Evolutionary conservation across 64 coral and sea anemone genomes (phyloP).

Genomic region (Orbicella faveolata): DNA sequence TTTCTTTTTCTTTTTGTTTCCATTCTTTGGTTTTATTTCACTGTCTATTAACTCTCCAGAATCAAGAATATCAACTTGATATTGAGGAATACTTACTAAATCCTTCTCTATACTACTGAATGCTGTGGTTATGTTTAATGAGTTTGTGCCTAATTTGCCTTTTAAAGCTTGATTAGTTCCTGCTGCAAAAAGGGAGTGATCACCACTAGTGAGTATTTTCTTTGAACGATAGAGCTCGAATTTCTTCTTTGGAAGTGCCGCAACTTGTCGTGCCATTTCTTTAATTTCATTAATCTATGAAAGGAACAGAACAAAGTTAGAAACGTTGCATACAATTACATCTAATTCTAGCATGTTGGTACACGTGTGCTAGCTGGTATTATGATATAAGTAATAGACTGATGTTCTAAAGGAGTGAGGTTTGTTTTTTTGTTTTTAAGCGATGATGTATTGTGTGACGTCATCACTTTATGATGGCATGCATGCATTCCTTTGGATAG

Average conservation of each 20-base stretch:
- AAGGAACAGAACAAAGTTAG: neutral
- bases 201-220: conserved; percentile 68
- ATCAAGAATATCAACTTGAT: neutral
- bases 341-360: neutral
- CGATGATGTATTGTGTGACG: no score
- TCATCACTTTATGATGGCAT: no score
- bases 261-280: conserved; percentile 97
- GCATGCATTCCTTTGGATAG: no score
- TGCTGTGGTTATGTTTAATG: neutral
- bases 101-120: conserved; percentile 19
- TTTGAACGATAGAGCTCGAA: conserved; percentile 90
- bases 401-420: no score
- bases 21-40: neutral
- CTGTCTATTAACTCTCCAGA: neutral
- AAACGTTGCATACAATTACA: neutral
- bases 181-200: conserved; percentile 21
- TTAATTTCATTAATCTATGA: conserved; percentile 87
- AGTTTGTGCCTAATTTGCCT: conserved; percentile 25
- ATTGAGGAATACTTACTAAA: conserved; percentile 7
- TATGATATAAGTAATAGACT: no score
- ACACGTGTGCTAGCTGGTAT: no score
- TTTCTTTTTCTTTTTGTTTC: conserved; percentile 13
- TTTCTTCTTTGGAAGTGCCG: conserved; percentile 87
- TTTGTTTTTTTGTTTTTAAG: no score
- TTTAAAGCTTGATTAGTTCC: conserved; percentile 32